Conservation (phyloP, 2,113 vertebrate species). For the Poeciliopsis retropinna region DNA sequence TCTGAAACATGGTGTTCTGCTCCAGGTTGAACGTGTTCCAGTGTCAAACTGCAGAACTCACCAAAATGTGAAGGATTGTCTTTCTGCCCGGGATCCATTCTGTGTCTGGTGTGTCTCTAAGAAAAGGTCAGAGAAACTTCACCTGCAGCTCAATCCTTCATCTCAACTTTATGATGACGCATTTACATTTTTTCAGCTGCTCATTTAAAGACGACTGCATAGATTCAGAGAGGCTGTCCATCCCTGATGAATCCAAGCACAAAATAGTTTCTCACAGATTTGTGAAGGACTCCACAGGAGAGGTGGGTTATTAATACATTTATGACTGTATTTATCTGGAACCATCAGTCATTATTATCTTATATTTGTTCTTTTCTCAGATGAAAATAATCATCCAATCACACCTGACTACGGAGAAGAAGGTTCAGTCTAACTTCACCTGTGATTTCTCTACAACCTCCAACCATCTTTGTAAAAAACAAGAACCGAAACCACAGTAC, state of each 20-base stretch:
- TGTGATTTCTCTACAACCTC: no score
- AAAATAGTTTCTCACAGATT: slow-evolving; percentile 63
- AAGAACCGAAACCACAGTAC: no score
- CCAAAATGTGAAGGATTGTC: slow-evolving; percentile 78
- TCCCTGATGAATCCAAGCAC: slow-evolving; percentile 52
- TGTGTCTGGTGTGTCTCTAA: slow-evolving; percentile 87
- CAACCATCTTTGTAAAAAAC: no score
- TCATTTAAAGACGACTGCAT: slow-evolving; percentile 65
- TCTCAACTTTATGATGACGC: neutral
- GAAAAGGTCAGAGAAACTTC: slow-evolving; percentile 55
- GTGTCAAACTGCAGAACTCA: slow-evolving; percentile 82
- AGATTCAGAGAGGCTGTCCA: slow-evolving; percentile 67
- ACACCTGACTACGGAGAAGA: no score
- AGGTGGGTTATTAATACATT: slow-evolving; percentile 46
- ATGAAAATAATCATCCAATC: no score
- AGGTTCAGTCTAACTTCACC: no score
- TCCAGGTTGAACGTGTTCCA: slow-evolving; percentile 85
- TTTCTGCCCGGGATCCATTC: slow-evolving; percentile 86
- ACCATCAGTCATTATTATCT: no score
- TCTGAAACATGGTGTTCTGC: slow-evolving; percentile 22
- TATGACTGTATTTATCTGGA: accelerated
- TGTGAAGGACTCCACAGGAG: neutral
- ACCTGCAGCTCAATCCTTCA: neutral
- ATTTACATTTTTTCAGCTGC: slow-evolving; percentile 59
- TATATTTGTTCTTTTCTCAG: no score